Evolutionary conservation across 2,888 invertebrate species (phyloP), one percentile per base, ranked within the genome.

Genomic region (Catocala fraxini): DNA sequence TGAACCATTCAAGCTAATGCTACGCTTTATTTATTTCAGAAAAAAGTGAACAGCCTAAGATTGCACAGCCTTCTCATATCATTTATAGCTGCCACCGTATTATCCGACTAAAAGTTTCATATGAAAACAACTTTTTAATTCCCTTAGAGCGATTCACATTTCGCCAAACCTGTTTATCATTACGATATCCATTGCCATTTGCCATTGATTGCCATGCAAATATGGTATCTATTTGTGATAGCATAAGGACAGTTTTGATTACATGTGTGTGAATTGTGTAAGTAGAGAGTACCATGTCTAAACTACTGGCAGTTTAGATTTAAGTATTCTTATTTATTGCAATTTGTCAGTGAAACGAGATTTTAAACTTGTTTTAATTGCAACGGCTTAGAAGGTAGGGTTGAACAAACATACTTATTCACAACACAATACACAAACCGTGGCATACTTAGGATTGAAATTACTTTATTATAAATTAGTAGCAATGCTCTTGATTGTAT

Each of bases 361-460:
- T 84, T 86, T 87, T 86, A 87, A 86, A 85, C 85, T 86, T 69
- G 84, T 84, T 87, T 85, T 87, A 87, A 87, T 87, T 87, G 85
- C 83, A 67, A 65, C 47, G 60, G 70, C 62, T 71, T 68, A 68
- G 65, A 12, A 25, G 34, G 34, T 71, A 84, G 83, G 81, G 82
- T 73, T 85, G 84, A 41, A 51, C 63, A 46, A 51, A 47, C 9
- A 9, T 6, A 10, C 7, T 39, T 39, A 51, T 39, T 41, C 4
- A 41, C 35, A 39, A 6, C 35, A 39, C 35, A 39, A n/a, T 7
- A 39, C 35, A 39, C 25, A 25, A 25, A 25, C 25, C 25, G 25
- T 25, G 3, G 25, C 4, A 25, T 3, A 25, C 25, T 25, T 25
- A 25, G 25, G 25, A 25, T 25, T 3, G 25, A 1, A 25, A 25